A percentile compares a stretch with the other conserved stretches of the same genome.
Conservation (phyloP, 2,797 vertebrate species). For the Limosa lapponica region DNA sequence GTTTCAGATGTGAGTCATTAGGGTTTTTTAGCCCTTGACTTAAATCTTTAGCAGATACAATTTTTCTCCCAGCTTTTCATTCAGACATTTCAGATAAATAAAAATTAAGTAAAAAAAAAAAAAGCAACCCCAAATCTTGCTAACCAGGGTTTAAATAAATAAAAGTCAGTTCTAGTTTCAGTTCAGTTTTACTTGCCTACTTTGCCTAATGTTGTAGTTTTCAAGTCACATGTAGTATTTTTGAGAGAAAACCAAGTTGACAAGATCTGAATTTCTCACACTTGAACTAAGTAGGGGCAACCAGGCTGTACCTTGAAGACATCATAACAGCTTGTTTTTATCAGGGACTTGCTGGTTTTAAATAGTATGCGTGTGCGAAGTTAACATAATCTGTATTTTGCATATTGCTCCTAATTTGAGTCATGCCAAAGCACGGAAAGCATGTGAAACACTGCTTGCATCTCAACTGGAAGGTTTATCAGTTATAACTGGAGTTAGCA, state of each 20-base stretch:
- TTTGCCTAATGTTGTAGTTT: background rate
- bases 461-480: background rate
- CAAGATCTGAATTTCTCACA: background rate
- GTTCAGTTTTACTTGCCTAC: background rate
- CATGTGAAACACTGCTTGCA: background rate
- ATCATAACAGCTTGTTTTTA: background rate
- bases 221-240: background rate
- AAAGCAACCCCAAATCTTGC: background rate
- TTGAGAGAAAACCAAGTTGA: background rate
- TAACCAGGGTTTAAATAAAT: background rate
- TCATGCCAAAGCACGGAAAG: background rate
- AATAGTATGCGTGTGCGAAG: background rate
- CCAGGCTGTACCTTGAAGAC: background rate
- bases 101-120: background rate
- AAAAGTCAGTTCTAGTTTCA: background rate
- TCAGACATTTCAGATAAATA: background rate
- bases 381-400: background rate
- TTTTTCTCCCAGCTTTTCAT: background rate
- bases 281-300: background rate
- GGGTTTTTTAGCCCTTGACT: background rate
- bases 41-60: background rate
- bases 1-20: constrained; percentile 17
- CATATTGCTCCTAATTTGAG: background rate
- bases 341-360: background rate
- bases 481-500: background rate